A percentile compares a stretch with the other conserved stretches of the same genome.
phyloP scores from a whole-genome alignment of 2,113 vertebrate genomes.

The Tragulus kanchil region DNA sequence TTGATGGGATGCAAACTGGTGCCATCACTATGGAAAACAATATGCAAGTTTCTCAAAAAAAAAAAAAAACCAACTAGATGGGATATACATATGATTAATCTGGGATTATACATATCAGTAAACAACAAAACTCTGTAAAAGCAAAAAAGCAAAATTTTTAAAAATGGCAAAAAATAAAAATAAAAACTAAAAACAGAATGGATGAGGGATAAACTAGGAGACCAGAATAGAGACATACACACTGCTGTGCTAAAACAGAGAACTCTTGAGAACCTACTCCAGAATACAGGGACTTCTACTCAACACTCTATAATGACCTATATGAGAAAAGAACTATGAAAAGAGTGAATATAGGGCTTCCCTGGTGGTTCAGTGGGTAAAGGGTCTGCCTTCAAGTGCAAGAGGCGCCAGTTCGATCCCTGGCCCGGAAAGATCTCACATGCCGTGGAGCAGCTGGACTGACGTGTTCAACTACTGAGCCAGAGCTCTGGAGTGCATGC shows the following conservation, averaged over 20 bases:
- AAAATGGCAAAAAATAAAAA: too few species aligned
- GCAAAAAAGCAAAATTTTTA: too few species aligned
- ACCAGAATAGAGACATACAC: neutral
- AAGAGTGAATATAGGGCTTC: neutral
- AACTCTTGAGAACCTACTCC: neutral
- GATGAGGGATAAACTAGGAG: neutral
- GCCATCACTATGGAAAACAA: neutral
- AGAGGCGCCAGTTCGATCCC: neutral
- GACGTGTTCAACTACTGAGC: too few species aligned
- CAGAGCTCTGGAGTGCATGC: too few species aligned
- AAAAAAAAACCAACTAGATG: too few species aligned
- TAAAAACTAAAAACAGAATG: neutral
- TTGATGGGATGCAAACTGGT: neutral
- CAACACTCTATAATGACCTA: neutral
- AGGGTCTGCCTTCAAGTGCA: neutral
- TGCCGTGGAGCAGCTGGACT: too few species aligned
- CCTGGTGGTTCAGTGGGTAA: neutral
- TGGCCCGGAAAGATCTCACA: neutral
- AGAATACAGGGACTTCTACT: neutral
- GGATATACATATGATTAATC: too few species aligned
- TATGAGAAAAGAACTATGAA: neutral
- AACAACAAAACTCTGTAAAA: too few species aligned
- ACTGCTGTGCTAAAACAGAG: neutral
- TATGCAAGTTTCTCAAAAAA: neutral
- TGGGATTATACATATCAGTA: too few species aligned